Conservation (phyloP, 2,113 vertebrate species). For the Tupaia tana region DNA sequence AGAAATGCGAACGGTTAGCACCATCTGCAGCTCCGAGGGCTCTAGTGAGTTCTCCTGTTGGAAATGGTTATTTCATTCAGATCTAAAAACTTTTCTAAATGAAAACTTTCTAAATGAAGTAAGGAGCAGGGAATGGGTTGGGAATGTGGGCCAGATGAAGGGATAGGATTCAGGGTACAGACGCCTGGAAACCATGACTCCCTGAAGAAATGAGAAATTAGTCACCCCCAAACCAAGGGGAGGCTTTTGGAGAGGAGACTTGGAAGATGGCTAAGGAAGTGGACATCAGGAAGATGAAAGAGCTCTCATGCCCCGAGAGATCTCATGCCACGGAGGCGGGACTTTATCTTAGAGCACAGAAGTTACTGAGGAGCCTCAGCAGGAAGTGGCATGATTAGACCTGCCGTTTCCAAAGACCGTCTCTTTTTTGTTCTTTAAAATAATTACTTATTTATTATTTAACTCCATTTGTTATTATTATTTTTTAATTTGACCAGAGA, state of each 20-base stretch:
- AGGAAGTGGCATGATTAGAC: background rate
- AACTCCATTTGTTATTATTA: too few relatives aligned
- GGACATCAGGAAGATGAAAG: fast-evolving
- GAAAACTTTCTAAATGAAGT: background rate
- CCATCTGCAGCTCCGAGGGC: background rate
- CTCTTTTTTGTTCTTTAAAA: too few relatives aligned
- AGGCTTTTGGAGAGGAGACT: background rate
- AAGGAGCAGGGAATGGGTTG: background rate
- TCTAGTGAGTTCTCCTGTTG: background rate
- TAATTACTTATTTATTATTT: too few relatives aligned
- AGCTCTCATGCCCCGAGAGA: background rate
- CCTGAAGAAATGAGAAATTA: background rate
- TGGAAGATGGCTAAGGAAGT: background rate
- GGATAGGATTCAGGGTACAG: background rate
- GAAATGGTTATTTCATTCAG: background rate
- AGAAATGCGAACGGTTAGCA: background rate
- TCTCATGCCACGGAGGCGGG: background rate
- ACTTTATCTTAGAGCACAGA: background rate
- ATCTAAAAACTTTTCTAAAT: background rate
- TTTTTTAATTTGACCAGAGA: too few relatives aligned
- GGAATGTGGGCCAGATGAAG: background rate
- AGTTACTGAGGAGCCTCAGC: background rate
- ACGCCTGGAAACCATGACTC: background rate
- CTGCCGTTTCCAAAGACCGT: background rate
- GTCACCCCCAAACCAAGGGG: background rate